Conservation (phyloP, 2,113 vertebrate genomes). For the Dryoscopus gambensis region DNA sequence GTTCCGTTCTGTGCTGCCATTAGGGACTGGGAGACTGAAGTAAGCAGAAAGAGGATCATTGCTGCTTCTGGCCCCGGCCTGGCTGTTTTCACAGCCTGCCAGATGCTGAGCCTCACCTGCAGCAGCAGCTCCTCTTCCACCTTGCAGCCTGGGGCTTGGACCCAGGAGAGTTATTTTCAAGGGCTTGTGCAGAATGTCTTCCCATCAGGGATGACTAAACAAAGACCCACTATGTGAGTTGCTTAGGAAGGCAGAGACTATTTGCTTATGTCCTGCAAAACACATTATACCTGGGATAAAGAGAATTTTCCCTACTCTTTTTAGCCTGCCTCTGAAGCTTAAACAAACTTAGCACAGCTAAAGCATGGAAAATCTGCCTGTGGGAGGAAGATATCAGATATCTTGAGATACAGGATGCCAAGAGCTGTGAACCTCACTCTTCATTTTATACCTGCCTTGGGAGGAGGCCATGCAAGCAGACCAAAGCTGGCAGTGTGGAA, state of each 20-base stretch:
- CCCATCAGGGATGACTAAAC: not conserved
- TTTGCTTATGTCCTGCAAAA: not conserved
- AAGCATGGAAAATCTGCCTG: not conserved
- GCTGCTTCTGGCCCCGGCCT: not conserved
- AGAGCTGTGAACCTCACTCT: not conserved
- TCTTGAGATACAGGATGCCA: not conserved
- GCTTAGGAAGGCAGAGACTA: not conserved
- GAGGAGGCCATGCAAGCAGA: not conserved
- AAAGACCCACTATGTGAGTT: rapidly evolving
- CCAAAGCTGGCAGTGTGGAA: not conserved
- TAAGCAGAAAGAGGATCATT: not conserved
- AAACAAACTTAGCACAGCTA: not conserved
- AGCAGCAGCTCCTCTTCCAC: not conserved
- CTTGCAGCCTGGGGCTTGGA: not conserved
- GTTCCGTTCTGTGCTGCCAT: not conserved
- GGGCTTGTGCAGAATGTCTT: not conserved
- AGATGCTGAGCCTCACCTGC: not conserved
- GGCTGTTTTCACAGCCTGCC: not conserved
- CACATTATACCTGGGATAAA: not conserved
- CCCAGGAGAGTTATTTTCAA: not conserved
- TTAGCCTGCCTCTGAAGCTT: not conserved
- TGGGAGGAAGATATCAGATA: not conserved
- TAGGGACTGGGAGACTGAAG: not conserved
- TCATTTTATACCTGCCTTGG: not conserved
- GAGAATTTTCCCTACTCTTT: not conserved